Conservation (phyloP, 1,140 invertebrate species). For the Harlomillsia oculata region DNA sequence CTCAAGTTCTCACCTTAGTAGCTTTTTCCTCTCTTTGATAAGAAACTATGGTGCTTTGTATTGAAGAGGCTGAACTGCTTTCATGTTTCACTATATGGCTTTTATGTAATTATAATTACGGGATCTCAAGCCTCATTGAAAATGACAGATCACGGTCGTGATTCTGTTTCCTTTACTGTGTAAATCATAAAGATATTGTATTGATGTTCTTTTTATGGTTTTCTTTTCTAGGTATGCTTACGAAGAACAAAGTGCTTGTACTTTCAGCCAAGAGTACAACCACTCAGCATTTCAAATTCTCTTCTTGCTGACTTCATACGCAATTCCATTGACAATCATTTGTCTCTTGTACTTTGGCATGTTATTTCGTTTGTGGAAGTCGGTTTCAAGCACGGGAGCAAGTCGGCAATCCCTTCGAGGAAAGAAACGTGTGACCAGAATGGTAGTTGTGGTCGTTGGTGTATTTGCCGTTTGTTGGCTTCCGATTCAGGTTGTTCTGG, state of each 20-base stretch:
- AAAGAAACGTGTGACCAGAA: slow-evolving; percentile 79
- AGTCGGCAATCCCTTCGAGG: slow-evolving; percentile 64
- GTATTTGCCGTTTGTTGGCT: slow-evolving; percentile 94
- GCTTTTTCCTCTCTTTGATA: too few species aligned
- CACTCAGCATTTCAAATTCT: slow-evolving; percentile 62
- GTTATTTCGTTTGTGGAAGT: slow-evolving; percentile 77
- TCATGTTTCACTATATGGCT: too few species aligned
- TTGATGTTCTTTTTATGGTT: neutral
- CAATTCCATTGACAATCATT: slow-evolving; percentile 71
- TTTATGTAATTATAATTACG: too few species aligned
- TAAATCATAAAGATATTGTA: too few species aligned
- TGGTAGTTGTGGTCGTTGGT: slow-evolving; percentile 87
- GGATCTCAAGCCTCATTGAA: too few species aligned
- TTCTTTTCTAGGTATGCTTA: slow-evolving; percentile 34
- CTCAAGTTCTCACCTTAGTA: too few species aligned
- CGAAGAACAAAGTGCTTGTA: slow-evolving; percentile 27
- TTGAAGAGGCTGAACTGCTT: too few species aligned
- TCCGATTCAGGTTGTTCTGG: slow-evolving; percentile 76
- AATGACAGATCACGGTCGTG: too few species aligned
- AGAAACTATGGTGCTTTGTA: too few species aligned
- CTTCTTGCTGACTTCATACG: slow-evolving; percentile 76
- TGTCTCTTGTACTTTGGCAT: slow-evolving; percentile 83
- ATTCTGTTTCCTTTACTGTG: neutral
- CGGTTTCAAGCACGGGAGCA: slow-evolving; percentile 56
- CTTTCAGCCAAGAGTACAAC: slow-evolving; percentile 49